Evolutionary conservation across 2,113 vertebrate species (phyloP).

Genomic region (Mesocricetus auratus): DNA sequence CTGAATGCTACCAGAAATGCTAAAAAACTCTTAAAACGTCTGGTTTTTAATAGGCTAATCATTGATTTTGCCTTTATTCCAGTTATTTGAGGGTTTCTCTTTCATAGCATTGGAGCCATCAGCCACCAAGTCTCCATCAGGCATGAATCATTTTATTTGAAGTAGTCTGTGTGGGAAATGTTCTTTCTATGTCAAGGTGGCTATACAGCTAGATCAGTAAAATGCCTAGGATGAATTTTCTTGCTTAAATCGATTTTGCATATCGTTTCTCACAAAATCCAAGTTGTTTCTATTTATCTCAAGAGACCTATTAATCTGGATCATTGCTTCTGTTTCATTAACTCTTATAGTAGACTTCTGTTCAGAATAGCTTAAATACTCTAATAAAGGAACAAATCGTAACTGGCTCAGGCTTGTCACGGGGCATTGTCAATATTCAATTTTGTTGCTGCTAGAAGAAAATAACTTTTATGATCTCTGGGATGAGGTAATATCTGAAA

Average conservation of each 20-base stretch:
- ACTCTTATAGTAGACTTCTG: background rate
- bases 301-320: background rate
- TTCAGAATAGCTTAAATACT: constrained; percentile 39
- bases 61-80: background rate
- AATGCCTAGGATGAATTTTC: background rate
- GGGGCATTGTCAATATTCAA: background rate
- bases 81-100: background rate
- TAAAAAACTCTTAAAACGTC: background rate
- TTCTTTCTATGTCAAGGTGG: background rate
- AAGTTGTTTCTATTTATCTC: background rate
- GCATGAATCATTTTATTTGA: background rate
- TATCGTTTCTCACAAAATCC: background rate
- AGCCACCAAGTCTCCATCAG: background rate
- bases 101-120: background rate
- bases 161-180: background rate
- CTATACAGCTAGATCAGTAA: background rate
- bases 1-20: background rate
- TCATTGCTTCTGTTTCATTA: background rate
- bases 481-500: background rate
- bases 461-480: background rate
- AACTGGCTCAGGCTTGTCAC: background rate
- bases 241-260: background rate
- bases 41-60: background rate
- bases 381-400: background rate
- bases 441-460: background rate